Evolutionary conservation across 2,888 invertebrate genomes (phyloP).

Genomic region (Agrotis segetum): DNA sequence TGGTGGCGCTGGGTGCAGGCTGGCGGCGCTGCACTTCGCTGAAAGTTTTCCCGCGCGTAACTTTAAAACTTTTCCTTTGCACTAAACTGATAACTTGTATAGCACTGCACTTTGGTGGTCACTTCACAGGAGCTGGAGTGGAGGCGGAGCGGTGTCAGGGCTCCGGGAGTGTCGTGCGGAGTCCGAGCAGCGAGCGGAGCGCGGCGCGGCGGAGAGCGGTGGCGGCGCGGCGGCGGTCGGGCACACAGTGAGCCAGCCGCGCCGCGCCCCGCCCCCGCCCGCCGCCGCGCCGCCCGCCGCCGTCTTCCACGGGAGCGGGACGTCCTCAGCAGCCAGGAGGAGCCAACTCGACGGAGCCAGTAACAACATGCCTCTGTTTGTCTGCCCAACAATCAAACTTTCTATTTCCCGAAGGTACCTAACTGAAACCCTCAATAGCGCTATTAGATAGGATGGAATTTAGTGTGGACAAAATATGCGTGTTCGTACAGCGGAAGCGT

Average conservation of each 20-base stretch:
- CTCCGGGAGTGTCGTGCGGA: neutral
- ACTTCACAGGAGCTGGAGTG: constrained; percentile 43
- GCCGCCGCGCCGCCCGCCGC: constrained; percentile 5
- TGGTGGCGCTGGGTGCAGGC: neutral
- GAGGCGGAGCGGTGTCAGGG: neutral
- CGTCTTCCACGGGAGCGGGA: neutral
- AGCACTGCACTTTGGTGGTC: constrained; percentile 47
- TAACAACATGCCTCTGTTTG: neutral
- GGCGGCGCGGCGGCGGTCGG: constrained; percentile 34
- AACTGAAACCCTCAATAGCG: too few relatives aligned
- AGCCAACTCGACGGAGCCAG: neutral
- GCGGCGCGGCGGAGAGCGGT: constrained; percentile 8
- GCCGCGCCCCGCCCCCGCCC: neutral
- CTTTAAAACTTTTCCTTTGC: constrained; percentile 35
- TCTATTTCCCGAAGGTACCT: too few relatives aligned
- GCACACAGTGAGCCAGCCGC: constrained; percentile 34
- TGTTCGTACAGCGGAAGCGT: too few relatives aligned
- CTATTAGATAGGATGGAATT: too few relatives aligned
- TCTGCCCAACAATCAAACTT: neutral
- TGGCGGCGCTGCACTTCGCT: constrained; percentile 35
- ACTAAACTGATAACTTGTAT: constrained; percentile 40
- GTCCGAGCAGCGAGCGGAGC: neutral
- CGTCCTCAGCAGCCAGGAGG: neutral
- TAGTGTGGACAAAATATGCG: too few relatives aligned
- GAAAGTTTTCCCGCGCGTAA: constrained; percentile 61